Conservation (phyloP, 1,140 invertebrate species). For the Colletes latitarsis region DNA sequence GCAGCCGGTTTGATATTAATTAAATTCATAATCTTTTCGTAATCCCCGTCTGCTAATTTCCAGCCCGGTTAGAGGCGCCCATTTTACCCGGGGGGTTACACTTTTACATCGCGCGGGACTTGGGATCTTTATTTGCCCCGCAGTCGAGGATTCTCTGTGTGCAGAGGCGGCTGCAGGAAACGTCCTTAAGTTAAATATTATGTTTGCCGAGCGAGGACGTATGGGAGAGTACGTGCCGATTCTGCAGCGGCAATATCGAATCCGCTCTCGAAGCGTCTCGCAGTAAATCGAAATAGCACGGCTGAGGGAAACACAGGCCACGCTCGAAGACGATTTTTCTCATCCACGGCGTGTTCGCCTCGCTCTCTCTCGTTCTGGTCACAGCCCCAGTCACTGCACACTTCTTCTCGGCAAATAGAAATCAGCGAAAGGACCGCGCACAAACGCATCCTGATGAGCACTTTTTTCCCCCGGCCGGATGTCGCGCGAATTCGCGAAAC, state of each 20-base stretch:
- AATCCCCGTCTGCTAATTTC: neutral
- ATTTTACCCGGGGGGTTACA: neutral
- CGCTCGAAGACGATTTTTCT: constrained; percentile 46
- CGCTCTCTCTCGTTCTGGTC: neutral
- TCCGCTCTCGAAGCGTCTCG: constrained; percentile 27
- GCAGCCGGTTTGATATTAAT: too few relatives aligned
- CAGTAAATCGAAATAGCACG: constrained; percentile 50
- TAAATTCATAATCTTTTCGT: too few relatives aligned
- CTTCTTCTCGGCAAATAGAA: constrained; percentile 44
- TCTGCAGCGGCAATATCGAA: constrained; percentile 56
- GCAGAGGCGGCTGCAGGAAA: constrained; percentile 27
- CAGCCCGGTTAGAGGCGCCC: neutral
- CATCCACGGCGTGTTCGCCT: neutral
- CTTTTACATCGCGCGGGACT: neutral
- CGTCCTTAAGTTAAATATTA: constrained; percentile 63
- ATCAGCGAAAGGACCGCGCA: constrained; percentile 43
- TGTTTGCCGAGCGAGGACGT: constrained; percentile 55
- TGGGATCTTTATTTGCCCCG: constrained; percentile 4
- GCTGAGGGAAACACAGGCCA: constrained; percentile 11
- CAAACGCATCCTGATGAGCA: constrained; percentile 52
- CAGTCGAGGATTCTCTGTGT: neutral
- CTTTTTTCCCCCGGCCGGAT: neutral
- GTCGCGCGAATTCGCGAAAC: constrained; percentile 27
- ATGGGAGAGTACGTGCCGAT: constrained; percentile 47
- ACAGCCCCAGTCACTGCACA: neutral